Evolutionary conservation across 2,113 vertebrate species (phyloP).

Genomic region (Hystrix cristata): DNA sequence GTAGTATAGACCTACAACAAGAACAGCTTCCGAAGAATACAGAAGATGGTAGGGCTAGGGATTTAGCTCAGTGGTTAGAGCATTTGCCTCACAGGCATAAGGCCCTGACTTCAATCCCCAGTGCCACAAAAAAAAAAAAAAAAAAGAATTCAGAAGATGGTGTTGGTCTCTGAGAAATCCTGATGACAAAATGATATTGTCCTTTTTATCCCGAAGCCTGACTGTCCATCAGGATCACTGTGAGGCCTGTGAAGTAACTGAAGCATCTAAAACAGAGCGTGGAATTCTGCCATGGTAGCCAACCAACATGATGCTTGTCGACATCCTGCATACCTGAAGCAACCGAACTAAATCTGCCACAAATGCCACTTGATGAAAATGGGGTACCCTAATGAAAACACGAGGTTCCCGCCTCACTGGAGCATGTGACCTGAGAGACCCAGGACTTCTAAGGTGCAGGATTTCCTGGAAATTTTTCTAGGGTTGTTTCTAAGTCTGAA

Average conservation of each 20-base stretch:
- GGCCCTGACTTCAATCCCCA: too few species aligned
- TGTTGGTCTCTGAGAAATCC: neutral
- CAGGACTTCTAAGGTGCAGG: neutral
- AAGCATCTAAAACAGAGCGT: neutral
- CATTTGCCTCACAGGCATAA: too few species aligned
- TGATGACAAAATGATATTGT: neutral
- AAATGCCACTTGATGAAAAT: neutral
- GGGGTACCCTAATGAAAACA: neutral
- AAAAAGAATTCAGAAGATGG: neutral
- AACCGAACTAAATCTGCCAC: neutral
- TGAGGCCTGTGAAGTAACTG: neutral
- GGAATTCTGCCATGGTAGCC: neutral
- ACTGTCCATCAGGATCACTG: neutral
- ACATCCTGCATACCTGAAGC: neutral
- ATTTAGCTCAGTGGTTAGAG: too few species aligned
- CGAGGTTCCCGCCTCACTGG: neutral
- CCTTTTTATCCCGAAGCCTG: neutral
- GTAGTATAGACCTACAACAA: neutral
- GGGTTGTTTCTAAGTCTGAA: neutral
- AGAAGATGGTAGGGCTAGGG: neutral
- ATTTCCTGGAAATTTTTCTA: neutral
- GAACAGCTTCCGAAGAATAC: constrained; percentile 2
- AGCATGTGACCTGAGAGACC: neutral
- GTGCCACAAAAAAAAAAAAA: too few species aligned
- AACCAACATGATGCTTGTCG: neutral